A percentile compares a stretch with the other conserved stretches of the same genome.
These are phyloP conservation scores for Nilaparvata lugens DNA, from an alignment of 1,140 invertebrate species.

Conservation along the genomic window DNA sequence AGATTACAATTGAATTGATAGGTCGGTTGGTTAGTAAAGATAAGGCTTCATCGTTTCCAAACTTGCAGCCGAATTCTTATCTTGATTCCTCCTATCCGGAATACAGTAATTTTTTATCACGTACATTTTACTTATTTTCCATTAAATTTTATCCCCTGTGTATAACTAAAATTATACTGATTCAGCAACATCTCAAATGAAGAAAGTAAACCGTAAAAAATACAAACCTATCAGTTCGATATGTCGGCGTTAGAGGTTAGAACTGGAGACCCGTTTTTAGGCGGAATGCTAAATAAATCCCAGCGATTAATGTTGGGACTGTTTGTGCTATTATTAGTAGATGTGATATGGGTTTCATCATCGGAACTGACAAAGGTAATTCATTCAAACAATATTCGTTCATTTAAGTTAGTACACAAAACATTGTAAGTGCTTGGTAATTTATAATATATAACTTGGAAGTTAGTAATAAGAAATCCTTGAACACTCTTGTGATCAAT, in stretches of 20 bases:
- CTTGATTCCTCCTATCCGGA: too few species aligned
- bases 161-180: too few species aligned
- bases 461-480: background rate
- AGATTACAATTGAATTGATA: too few species aligned
- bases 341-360: slow-evolving; percentile 80
- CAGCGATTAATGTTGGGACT: slow-evolving; percentile 69
- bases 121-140: too few species aligned
- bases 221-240: background rate
- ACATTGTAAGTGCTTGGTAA: background rate
- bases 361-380: slow-evolving; percentile 74
- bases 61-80: too few species aligned
- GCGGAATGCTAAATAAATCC: slow-evolving; percentile 49
- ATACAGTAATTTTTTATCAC: too few species aligned
- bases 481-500: too few species aligned
- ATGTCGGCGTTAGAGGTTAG: slow-evolving; percentile 17
- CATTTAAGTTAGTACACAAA: background rate
- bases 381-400: too few species aligned
- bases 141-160: too few species aligned
- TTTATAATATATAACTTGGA: background rate
- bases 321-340: slow-evolving; percentile 66
- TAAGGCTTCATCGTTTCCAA: too few species aligned
- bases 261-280: slow-evolving; percentile 8
- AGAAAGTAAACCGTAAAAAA: background rate
- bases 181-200: background rate
- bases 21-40: too few species aligned